A percentile compares a stretch with the other conserved stretches of the same genome.
phyloP scores from a whole-genome alignment of 2,888 invertebrate genomes.

The Andrena chrysosceles region DNA sequence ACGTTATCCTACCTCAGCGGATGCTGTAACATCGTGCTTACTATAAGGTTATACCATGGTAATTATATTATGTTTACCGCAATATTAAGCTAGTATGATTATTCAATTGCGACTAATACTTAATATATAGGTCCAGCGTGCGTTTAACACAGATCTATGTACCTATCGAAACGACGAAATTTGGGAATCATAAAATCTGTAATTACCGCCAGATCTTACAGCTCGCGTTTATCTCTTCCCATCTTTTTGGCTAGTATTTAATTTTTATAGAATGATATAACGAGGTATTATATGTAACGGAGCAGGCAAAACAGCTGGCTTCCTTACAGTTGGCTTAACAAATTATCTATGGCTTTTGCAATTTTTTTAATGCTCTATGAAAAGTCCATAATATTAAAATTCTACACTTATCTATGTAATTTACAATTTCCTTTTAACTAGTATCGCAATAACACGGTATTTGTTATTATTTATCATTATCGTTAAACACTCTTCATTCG shows the following conservation, averaged over 20 bases:
- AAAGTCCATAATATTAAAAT: conserved; percentile 65
- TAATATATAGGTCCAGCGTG: conserved; percentile 29
- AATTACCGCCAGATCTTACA: conserved; percentile 58
- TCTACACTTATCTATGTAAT: conserved; percentile 66
- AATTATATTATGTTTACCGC: conserved; percentile 37
- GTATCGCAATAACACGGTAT: conserved; percentile 49
- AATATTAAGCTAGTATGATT: conserved; percentile 52
- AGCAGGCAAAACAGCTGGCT: conserved; percentile 62
- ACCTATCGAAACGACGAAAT: conserved; percentile 41
- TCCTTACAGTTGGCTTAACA: conserved; percentile 60
- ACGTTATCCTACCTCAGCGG: conserved; percentile 31
- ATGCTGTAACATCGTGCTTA: conserved; percentile 44
- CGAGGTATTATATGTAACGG: conserved; percentile 77
- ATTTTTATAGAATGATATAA: conserved; percentile 78
- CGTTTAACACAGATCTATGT: conserved; percentile 32
- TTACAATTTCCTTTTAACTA: conserved; percentile 63
- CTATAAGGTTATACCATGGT: conserved; percentile 50
- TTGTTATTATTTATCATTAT: conserved; percentile 49
- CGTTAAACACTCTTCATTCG: conserved; percentile 52
- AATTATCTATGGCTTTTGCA: conserved; percentile 61
- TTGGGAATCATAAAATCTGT: conserved; percentile 26
- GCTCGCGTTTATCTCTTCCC: conserved; percentile 38
- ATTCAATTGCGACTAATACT: conserved; percentile 41
- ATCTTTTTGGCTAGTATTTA: conserved; percentile 79
- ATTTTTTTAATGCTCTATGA: conserved; percentile 59